Evolutionary conservation across 2,113 vertebrate species (phyloP).

Genomic region (Dinomys branickii): DNA sequence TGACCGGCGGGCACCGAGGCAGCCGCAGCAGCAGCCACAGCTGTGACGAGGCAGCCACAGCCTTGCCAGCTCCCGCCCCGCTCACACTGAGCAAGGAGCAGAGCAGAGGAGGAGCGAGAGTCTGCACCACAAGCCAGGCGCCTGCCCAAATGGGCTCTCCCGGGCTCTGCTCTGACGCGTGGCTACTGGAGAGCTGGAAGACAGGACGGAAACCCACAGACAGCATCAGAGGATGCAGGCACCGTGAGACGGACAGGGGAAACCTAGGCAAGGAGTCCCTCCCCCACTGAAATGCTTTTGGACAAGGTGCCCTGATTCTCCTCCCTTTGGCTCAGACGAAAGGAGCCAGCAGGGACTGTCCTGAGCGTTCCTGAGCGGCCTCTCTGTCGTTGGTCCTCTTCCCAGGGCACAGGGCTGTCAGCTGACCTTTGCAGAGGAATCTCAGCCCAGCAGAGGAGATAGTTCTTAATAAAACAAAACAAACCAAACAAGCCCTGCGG

Average conservation of each 20-base stretch:
- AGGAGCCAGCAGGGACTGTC: slow-evolving; percentile 72
- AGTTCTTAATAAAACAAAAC: slow-evolving; percentile 47
- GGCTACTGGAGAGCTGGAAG: slow-evolving; percentile 70
- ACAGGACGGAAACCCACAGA: slow-evolving; percentile 65
- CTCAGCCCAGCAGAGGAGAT: slow-evolving; percentile 78
- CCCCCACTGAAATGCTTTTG: slow-evolving; percentile 69
- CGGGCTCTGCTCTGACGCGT: slow-evolving; percentile 56
- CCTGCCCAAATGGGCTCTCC: slow-evolving; percentile 46
- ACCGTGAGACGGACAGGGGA: slow-evolving; percentile 13
- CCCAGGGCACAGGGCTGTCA: not conserved
- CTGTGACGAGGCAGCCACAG: slow-evolving; percentile 57
- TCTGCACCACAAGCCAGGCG: slow-evolving; percentile 33
- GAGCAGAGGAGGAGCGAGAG: not conserved
- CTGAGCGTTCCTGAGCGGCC: slow-evolving; percentile 70
- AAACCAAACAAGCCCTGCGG: slow-evolving; percentile 60
- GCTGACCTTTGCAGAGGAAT: slow-evolving; percentile 82
- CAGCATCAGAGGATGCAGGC: slow-evolving; percentile 68
- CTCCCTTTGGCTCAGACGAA: slow-evolving; percentile 71
- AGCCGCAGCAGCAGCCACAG: slow-evolving; percentile 38
- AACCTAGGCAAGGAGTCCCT: slow-evolving; percentile 65
- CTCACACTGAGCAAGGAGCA: slow-evolving; percentile 63
- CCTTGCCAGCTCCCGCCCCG: slow-evolving; percentile 60
- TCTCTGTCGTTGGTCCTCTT: slow-evolving; percentile 76
- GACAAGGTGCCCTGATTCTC: slow-evolving; percentile 70
- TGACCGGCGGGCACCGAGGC: slow-evolving; percentile 61